Base-by-base conservation (phyloP, 2,797 vertebrate species). In the Coendou prehensilis region DNA sequence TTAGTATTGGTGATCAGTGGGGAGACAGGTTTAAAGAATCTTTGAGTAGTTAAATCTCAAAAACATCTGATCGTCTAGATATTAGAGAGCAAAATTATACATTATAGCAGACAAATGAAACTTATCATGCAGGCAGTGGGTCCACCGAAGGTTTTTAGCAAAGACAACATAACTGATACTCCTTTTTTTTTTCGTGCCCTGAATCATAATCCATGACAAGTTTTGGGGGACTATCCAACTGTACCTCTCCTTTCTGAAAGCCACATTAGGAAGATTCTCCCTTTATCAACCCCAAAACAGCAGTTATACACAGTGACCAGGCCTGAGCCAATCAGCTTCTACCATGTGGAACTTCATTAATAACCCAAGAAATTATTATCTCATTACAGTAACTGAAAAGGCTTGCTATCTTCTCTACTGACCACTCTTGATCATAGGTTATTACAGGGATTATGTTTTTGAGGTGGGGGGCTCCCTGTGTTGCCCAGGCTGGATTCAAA, bases 211-310 rank as follows among this genome's bases (percentile, higher is more conserved):
- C 11, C 6, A 22, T 91, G 37, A n/a, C 23, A 63, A 75, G 23
- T 63, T 91, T 87, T 33, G 8, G 10, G n/a, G 18, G 37, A 85
- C 54, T 86, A 54, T 41, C 14, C 20, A n/a, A 82, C 26, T 80
- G 63, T n/a, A 3, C 15, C 54, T 86, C n/a, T 80, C 63, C n/a
- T 94, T 80, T 59, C 88, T 87, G 47, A 81, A 81, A 87, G 30
- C 45, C 22, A 87, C 8, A 17, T 73, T 28, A 75, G 37, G 18
- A 95, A 91, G 37, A 81, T 63, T 15, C 20, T 73, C 28, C n/a
- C 22, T 73, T 18, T 63, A 28, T 80, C 47, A 87, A 30, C 54
- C 6, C 56, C 15, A 14, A 6, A 54, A 41, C 61, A 57, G 73
- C 9, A 71, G 41, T 37, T 37, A 61, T 1, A 83, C 17, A 15